Conservation (phyloP, 92 coral and sea anemone species). For the Palythoa grandis region DNA sequence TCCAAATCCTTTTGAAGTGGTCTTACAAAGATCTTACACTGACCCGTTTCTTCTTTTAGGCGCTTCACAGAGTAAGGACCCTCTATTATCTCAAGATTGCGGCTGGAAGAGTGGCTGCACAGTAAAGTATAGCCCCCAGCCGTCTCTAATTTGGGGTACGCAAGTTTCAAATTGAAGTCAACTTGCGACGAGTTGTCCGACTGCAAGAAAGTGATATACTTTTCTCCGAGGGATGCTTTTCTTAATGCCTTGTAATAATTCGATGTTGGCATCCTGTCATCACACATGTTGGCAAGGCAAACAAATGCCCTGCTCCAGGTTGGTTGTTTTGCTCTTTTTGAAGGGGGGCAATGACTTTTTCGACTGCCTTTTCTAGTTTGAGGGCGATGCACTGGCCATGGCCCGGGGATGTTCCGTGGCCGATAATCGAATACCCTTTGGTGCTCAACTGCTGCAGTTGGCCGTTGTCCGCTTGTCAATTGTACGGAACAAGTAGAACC, state of each 20-base stretch:
- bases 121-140: too few species aligned
- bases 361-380: conserved; percentile 28
- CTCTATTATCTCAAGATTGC: too few species aligned
- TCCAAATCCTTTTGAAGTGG: too few species aligned
- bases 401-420: conserved; percentile 9
- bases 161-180: too few species aligned
- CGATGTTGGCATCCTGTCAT: conserved; percentile 52
- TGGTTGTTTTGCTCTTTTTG: conserved; percentile 43
- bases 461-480: conserved; percentile 21
- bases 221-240: conserved; percentile 61
- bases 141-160: too few species aligned
- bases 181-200: too few species aligned
- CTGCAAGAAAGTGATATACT: conserved; percentile 47
- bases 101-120: too few species aligned
- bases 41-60: too few species aligned
- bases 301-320: conserved; percentile 69
- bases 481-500: neutral
- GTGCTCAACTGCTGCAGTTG: conserved; percentile 50
- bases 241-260: conserved; percentile 42
- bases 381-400: neutral
- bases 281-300: conserved; percentile 49
- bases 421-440: conserved; percentile 39
- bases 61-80: too few species aligned
- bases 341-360: conserved; percentile 32
- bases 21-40: too few species aligned